Conservation (phyloP, 2,888 invertebrate genomes). For the Tricholauxania praeusta region DNA sequence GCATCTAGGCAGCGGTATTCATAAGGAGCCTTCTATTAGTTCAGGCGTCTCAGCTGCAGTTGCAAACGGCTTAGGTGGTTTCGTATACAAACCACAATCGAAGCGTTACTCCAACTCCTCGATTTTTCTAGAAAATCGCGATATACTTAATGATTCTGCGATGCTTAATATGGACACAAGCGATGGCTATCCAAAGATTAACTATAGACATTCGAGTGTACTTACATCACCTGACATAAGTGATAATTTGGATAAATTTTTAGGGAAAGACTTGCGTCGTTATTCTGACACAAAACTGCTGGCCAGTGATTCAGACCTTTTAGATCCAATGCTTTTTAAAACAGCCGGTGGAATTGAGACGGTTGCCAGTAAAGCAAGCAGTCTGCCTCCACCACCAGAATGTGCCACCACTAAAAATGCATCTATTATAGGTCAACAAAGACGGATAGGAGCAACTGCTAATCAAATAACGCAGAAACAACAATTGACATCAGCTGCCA, state of each 20-base stretch:
- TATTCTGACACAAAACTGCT: conserved; percentile 68
- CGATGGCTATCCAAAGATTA: conserved; percentile 63
- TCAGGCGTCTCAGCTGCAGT: conserved; percentile 64
- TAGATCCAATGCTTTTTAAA: conserved; percentile 54
- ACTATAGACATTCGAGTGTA: conserved; percentile 64
- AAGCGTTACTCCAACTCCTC: conserved; percentile 67
- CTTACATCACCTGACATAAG: conserved; percentile 55
- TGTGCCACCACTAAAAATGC: conserved; percentile 35
- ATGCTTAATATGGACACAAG: conserved; percentile 49
- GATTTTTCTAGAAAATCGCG: conserved; percentile 68
- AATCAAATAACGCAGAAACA: conserved; percentile 53
- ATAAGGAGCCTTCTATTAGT: conserved; percentile 63
- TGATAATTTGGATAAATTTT: conserved; percentile 55
- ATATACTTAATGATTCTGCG: conserved; percentile 66
- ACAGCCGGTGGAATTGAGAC: conserved; percentile 44
- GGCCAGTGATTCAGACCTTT: conserved; percentile 53
- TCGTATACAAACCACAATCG: conserved; percentile 61
- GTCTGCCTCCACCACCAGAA: conserved; percentile 39
- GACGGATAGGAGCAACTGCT: not conserved
- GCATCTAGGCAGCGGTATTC: conserved; percentile 60
- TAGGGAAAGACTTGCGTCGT: conserved; percentile 63
- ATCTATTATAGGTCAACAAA: conserved; percentile 16
- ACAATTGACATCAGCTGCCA: conserved; percentile 59
- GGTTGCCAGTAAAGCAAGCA: conserved; percentile 39
- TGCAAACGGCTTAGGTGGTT: conserved; percentile 62